Base-by-base conservation (phyloP, 2,888 invertebrate genomes). In the Creontiades dilutus region DNA sequence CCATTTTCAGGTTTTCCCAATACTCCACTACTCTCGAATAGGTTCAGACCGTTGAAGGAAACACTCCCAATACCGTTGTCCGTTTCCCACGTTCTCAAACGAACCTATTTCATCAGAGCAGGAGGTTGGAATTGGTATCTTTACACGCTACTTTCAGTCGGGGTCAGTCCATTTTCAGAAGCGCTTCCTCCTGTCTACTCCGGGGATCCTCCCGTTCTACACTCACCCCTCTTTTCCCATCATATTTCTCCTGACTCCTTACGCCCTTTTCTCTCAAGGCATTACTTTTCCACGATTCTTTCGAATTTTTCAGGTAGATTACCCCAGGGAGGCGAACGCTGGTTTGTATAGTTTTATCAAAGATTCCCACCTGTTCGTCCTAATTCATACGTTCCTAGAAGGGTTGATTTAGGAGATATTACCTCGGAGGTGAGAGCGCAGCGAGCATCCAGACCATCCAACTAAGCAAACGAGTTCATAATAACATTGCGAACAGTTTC, bases 301-400 rank as follows among this genome's bases (percentile, higher is more conserved):
- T 23, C 19, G 68, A 68, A 68, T 68, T 23, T 23, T 68, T 68
- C 68, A 68, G 68, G 68, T 68, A 68, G 68, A 68, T 68, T 68
- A 68, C 68, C 68, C 68, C 12, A 4, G 68, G 68, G 68, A 68
- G 23, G 23, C 4, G 23, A 68, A 11, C 23, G 68, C 68, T 68
- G 68, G 68, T 23, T 68, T 23, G 23, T 68, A 68, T 68, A 23
- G 7, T 68, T 19, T 19, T 23, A n/a, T 23, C n/a, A 3, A 19
- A 23, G 12, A 23, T 23, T 4, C 23, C 68, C 37, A 37, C 3
- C 7, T 37, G 37, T 7, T 4, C 37, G 68, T 68, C 68, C 23
- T 68, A 23, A n/a, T n/a, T n/a, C n/a, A n/a, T n/a, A n/a, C n/a
- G n/a, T n/a, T n/a, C n/a, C n/a, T n/a, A n/a, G n/a, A n/a, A n/a